Conservation (phyloP, 2,888 invertebrate genomes). For the Drosophila borealis region DNA sequence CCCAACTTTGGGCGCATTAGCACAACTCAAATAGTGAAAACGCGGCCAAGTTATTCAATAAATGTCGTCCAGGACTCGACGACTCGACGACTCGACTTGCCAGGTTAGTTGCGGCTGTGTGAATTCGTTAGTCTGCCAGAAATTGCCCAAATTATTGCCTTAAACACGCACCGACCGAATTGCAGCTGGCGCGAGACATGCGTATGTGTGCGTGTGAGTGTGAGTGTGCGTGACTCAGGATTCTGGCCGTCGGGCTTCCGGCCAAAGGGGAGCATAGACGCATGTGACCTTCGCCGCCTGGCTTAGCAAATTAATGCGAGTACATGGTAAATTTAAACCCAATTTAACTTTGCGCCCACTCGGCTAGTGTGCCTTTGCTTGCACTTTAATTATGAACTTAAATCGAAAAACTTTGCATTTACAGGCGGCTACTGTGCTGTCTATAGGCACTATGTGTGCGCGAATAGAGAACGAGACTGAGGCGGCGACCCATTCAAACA, state of each 20-base stretch:
- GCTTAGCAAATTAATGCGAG: constrained; percentile 61
- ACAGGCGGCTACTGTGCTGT: constrained; percentile 19
- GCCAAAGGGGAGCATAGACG: constrained; percentile 24
- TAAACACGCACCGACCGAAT: constrained; percentile 57
- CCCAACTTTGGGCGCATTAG: constrained; percentile 69
- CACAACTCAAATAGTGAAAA: constrained; percentile 74
- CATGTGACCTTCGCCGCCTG: constrained; percentile 64
- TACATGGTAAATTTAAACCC: constrained; percentile 68
- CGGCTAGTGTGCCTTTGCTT: constrained; percentile 17
- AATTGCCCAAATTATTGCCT: constrained; percentile 72
- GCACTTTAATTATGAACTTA: constrained; percentile 79
- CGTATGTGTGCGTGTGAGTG: neutral
- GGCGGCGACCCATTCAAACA: constrained; percentile 48
- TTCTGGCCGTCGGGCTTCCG: constrained; percentile 24
- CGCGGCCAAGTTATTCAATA: constrained; percentile 75
- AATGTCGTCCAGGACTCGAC: constrained; percentile 53
- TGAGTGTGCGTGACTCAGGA: neutral
- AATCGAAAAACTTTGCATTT: constrained; percentile 76
- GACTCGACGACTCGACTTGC: constrained; percentile 36
- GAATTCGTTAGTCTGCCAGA: constrained; percentile 32
- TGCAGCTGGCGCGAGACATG: constrained; percentile 1
- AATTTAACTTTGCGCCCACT: constrained; percentile 69
- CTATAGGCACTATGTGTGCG: constrained; percentile 17
- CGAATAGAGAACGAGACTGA: neutral
- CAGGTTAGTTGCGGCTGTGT: constrained; percentile 53